These are phyloP conservation scores for Elgaria multicarinata DNA, from an alignment of 2,113 vertebrate genomes.

Conservation along the genomic window DNA sequence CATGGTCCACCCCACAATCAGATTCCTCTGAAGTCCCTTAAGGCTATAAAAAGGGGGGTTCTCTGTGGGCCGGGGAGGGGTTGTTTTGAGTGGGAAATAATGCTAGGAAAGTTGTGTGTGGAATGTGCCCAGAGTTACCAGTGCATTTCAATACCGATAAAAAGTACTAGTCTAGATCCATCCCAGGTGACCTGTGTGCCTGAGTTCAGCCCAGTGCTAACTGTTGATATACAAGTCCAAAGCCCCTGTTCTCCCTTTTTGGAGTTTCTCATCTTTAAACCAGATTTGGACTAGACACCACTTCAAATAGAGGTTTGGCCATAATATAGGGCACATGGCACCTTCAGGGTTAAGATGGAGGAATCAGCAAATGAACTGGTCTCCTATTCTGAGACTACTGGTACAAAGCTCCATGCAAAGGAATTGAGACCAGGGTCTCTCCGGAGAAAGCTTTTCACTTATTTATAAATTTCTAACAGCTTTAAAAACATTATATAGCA, in stretches of 20 bases:
- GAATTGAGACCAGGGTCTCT: neutral
- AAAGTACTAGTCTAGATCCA: no score
- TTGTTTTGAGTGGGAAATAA: neutral
- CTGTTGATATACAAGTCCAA: neutral
- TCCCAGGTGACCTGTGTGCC: no score
- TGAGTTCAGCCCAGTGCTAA: neutral
- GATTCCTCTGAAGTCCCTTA: no score
- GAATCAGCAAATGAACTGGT: neutral
- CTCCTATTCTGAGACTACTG: neutral
- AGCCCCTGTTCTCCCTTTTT: no score
- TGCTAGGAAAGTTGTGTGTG: no score
- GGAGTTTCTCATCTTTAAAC: neutral
- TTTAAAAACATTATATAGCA: slow-evolving; percentile 54
- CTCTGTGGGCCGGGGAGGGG: neutral
- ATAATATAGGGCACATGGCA: neutral
- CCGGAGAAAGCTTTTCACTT: neutral
- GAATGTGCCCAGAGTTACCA: no score
- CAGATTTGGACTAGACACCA: neutral
- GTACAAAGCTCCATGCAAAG: neutral
- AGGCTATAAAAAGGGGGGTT: neutral
- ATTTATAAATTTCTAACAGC: slow-evolving; percentile 62
- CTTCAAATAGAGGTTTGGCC: neutral
- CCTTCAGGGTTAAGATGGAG: neutral
- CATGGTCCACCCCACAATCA: no score
- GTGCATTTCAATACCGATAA: no score